Conservation (phyloP, 1,140 invertebrate species). For the Holotrichia oblita region DNA sequence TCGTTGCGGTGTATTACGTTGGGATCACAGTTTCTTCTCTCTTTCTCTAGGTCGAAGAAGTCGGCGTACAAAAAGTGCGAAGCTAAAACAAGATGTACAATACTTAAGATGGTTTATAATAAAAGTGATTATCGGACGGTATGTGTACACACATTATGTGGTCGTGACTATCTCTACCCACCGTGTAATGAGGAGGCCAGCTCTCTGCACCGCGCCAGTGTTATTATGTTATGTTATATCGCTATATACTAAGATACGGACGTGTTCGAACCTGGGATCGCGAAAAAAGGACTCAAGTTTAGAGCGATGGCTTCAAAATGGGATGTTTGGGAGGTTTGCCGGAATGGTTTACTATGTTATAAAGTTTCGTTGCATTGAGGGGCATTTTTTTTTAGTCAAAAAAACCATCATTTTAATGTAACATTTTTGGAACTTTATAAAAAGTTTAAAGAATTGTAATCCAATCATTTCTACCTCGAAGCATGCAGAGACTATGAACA, state of each 20-base stretch:
- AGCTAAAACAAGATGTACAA: conserved; percentile 59
- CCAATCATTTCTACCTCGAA: no score
- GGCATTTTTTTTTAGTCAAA: no score
- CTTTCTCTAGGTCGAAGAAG: not conserved
- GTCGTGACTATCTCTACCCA: conserved; percentile 61
- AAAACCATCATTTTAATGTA: no score
- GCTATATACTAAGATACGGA: conserved; percentile 1
- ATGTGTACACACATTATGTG: conserved; percentile 61
- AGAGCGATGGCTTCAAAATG: conserved; percentile 21
- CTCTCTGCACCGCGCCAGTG: conserved; percentile 45
- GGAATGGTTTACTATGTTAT: no score
- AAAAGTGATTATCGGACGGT: conserved; percentile 61
- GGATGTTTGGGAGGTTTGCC: no score
- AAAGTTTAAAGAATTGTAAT: no score
- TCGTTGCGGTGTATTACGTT: not conserved
- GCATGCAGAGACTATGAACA: no score
- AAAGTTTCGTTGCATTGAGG: no score
- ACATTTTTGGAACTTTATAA: no score
- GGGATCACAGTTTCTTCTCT: no score
- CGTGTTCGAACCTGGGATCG: not conserved
- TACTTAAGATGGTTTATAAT: conserved; percentile 58
- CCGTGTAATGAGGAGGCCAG: conserved; percentile 60
- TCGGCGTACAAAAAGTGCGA: conserved; percentile 54
- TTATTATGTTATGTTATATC: conserved; percentile 48
- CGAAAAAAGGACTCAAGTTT: conserved; percentile 40